phyloP scores from a whole-genome alignment of 2,113 vertebrate genomes.

The Oophaga pumilio region DNA sequence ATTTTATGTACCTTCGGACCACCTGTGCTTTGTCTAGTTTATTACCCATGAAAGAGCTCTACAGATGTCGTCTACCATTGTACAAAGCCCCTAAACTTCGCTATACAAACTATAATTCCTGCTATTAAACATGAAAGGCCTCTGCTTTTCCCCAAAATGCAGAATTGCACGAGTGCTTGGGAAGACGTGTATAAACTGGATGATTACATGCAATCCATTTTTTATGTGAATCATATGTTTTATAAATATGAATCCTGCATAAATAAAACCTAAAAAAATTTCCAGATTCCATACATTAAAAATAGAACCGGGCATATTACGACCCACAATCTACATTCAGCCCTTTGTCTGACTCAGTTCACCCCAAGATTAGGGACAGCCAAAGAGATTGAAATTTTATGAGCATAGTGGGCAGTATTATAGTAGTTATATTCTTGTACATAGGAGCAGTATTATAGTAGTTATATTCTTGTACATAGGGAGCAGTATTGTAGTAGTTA shows the following conservation, averaged over 20 bases:
- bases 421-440: not conserved
- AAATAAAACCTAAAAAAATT: not conserved
- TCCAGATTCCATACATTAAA: not conserved
- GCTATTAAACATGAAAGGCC: slow-evolving; percentile 38
- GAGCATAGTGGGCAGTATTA: not conserved
- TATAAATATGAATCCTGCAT: not conserved
- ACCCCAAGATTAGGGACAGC: too few relatives aligned
- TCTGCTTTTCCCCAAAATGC: not conserved
- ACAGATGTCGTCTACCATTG: slow-evolving; percentile 3
- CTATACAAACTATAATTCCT: not conserved
- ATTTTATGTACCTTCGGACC: slow-evolving; percentile 22
- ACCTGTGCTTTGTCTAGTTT: not conserved
- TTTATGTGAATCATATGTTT: not conserved
- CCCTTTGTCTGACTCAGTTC: too few relatives aligned
- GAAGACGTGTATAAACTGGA: not conserved
- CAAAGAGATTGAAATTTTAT: not conserved
- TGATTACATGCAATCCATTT: not conserved
- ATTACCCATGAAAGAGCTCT: not conserved
- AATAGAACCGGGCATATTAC: not conserved
- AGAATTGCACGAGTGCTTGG: not conserved
- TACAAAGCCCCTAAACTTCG: not conserved
- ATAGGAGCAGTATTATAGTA: not conserved
- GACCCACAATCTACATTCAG: too few relatives aligned
- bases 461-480: not conserved
- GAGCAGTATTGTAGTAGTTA: not conserved